phyloP scores from a whole-genome alignment of 2,797 vertebrate species.

The Tokudaia muenninki region DNA sequence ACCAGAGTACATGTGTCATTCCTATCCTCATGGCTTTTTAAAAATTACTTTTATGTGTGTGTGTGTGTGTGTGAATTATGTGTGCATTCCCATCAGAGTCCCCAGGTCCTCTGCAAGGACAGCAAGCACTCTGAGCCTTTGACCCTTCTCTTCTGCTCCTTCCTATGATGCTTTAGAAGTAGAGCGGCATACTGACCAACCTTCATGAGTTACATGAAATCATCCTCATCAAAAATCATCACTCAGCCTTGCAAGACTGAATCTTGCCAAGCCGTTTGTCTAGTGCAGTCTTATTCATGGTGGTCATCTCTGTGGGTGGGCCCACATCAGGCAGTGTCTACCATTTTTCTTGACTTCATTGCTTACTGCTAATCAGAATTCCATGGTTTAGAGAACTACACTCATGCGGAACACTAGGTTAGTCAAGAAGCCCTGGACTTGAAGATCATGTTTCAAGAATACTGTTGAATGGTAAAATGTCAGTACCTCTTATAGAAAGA shows the following conservation, averaged over 20 bases:
- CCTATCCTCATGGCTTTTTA: neutral
- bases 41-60: neutral
- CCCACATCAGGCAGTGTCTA: fast-evolving
- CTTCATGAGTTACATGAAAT: neutral
- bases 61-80: neutral
- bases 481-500: neutral
- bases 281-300: neutral
- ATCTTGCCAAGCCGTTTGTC: neutral
- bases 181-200: no score
- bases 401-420: neutral
- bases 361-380: neutral
- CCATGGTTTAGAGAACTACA: neutral
- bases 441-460: neutral
- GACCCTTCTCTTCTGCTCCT: neutral
- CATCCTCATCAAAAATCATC: neutral
- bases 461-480: fast-evolving
- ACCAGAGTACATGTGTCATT: neutral
- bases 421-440: neutral
- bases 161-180: neutral
- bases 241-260: fast-evolving
- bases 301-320: fast-evolving
- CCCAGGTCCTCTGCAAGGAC: neutral
- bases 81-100: no score
- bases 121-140: neutral
- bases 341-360: neutral